Evolutionary conservation across 1,140 invertebrate species (phyloP), one percentile per base, ranked within the genome.

Genomic region (Caenorhabditis inopinata): DNA sequence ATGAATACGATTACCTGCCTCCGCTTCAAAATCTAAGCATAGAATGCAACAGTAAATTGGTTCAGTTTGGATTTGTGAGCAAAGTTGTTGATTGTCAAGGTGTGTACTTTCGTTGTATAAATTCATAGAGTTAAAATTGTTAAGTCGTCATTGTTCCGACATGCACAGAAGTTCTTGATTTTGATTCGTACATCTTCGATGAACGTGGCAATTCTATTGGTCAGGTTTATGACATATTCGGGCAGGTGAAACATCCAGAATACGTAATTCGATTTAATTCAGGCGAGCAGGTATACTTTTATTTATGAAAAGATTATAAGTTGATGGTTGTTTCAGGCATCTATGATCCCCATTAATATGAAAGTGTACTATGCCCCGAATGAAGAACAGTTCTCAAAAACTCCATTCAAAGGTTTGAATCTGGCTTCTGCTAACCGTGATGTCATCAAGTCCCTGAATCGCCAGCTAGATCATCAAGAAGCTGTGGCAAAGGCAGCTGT

Each of bases 31-130:
- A 68, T 68, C 32, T 68, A 1, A 68, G 32, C n/a, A 68, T 68
- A 9, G 58, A 68, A 38, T 68, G 58, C 21, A 68, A 68, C n/a
- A 38, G 58, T 9, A n/a, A 68, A 12, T 42, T 68, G 29, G 3
- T 68, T 7, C 29, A 68, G 21, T 68, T 68, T 68, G 58, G 58
- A 18, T 68, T 42, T 29, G 58, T 68, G 3, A 68, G 32, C 32
- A 68, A 68, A 38, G 58, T 68, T 16, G 32, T 68, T 9, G 58
- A 68, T 42, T 68, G 58, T 68, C 58, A 68, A 68, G 58, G 58
- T 68, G n/a, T n/a, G n/a, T n/a, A n/a, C n/a, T n/a, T n/a, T n/a
- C n/a, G n/a, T n/a, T n/a, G n/a, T n/a, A n/a, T n/a, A n/a, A n/a
- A n/a, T 42, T 42, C 5, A 42, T 42, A 7, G 38, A 42, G 14